Conservation (phyloP, 2,113 vertebrate genomes). For the Emydocephalus ijimae region DNA sequence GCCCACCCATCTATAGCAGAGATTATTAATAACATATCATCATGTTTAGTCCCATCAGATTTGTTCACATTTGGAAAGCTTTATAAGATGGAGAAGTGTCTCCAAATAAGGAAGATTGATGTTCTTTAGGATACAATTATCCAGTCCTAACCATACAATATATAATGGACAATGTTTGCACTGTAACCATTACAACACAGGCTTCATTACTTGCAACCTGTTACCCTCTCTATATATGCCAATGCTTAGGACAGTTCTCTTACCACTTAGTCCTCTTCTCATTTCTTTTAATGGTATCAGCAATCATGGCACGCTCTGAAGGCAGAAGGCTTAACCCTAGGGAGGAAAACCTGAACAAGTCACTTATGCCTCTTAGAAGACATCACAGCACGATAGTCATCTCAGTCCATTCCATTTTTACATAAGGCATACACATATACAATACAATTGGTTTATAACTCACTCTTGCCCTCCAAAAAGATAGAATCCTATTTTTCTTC, state of each 20-base stretch:
- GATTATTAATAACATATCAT: neutral
- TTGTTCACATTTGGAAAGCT: neutral
- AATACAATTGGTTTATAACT: neutral
- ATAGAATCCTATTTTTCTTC: neutral
- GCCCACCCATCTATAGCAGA: neutral
- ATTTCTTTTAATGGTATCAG: conserved; percentile 45
- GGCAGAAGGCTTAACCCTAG: conserved; percentile 55
- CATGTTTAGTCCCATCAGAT: neutral
- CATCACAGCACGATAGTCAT: neutral
- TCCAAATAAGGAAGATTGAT: neutral
- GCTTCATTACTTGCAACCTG: neutral
- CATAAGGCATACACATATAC: neutral
- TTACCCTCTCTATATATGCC: neutral
- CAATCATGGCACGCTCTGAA: conserved; percentile 41
- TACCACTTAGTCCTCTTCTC: conserved; percentile 53
- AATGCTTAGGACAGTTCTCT: conserved; percentile 6
- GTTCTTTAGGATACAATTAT: neutral
- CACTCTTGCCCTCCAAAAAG: neutral
- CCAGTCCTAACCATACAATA: neutral
- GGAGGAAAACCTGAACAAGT: neutral
- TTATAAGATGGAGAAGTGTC: neutral
- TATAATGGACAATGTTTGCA: neutral
- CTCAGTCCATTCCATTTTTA: neutral
- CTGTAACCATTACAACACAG: neutral
- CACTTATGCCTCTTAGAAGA: neutral